Evolutionary conservation across 1,140 invertebrate genomes (phyloP), one percentile per base, ranked within the genome.

Genomic region (Heliconius hermathena): DNA sequence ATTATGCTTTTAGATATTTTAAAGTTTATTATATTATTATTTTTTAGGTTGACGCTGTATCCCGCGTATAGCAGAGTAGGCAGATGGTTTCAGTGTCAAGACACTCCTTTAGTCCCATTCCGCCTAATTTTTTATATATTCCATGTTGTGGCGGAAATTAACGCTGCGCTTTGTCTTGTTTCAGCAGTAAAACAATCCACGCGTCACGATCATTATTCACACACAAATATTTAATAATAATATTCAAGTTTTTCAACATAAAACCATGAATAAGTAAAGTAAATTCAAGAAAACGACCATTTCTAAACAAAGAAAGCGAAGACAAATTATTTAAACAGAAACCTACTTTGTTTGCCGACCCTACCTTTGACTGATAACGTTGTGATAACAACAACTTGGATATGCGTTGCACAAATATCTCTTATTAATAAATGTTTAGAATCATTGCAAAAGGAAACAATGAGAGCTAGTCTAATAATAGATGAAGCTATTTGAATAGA

Each of bases 321-420:
- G 60, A 16, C 26, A 66, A 26, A 66, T 66, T 66, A 66, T 66
- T 66, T 66, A 29, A 66, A 29, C 60, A 66, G 26, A 29, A 66
- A 66, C 60, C 26, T 72, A 38, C 29, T 74, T 54, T 74, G 73
- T 26, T 29, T 74, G 52, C 73, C 46, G 72, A 73, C 72, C 72
- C 72, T 73, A 41, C 72, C 38, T 41, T 38, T 46, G 46, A 73
- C 60, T 66, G 60, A 66, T 66, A 66, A 66, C 60, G 54, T 1
- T 20, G 54, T 22, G 11, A 66, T 29, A 66, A 66, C 26, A 66
- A 36, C 22, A 66, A n/a, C 11, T 26, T 29, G 22, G 9, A 66
- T 66, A 29, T 66, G 60, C 60, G 22, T 66, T 29, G 60, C 22
- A 66, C 22, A 66, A 66, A 66, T 66, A 66, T 0, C 11, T 66